Percentiles rank a stretch among this genome's conserved stretches.
phyloP scores from a whole-genome alignment of 2,797 vertebrate genomes.

The Xerus rutilus region DNA sequence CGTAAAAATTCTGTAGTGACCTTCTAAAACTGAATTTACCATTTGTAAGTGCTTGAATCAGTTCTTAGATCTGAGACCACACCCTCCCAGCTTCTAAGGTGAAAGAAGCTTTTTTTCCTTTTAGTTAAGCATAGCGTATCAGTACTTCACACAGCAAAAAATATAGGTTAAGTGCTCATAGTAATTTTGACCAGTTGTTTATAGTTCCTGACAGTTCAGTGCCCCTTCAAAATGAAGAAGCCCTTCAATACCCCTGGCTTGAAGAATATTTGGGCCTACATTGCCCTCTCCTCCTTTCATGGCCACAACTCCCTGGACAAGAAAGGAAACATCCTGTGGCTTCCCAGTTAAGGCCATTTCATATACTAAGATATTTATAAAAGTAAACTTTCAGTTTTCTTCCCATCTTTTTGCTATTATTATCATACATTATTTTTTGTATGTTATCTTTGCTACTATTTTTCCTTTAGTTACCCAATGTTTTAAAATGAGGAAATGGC shows the following conservation, averaged over 20 bases:
- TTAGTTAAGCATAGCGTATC: neutral
- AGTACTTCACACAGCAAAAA: neutral
- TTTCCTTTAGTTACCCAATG: neutral
- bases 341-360: neutral
- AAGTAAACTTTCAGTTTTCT: neutral
- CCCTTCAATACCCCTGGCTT: neutral
- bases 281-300: neutral
- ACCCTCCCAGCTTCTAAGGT: neutral
- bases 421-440: neutral
- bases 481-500: neutral
- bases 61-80: neutral
- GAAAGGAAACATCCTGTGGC: neutral
- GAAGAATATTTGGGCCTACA: neutral
- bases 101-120: neutral
- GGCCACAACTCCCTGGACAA: neutral
- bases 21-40: neutral
- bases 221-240: neutral
- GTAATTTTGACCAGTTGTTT: neutral
- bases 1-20: neutral
- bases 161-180: neutral
- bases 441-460: neutral
- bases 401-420: neutral
- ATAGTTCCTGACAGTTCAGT: neutral
- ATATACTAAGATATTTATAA: neutral
- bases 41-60: neutral